A percentile compares a stretch with the other conserved stretches of the same genome.
Conservation (phyloP, 2,888 invertebrate genomes). For the Taphrorychus bicolor region DNA sequence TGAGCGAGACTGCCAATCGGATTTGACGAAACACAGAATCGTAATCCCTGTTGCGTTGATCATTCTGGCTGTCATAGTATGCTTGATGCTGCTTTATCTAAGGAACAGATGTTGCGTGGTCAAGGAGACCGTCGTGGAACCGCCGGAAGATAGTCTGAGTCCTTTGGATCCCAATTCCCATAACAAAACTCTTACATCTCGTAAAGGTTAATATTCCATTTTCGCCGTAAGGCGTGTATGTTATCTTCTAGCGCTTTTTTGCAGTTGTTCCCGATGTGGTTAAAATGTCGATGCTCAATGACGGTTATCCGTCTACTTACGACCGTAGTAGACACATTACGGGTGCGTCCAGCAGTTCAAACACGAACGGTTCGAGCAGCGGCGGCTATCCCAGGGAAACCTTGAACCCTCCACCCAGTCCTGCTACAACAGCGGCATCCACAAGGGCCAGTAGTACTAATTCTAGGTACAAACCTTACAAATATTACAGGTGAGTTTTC, state of each 20-base stretch:
- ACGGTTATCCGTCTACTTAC: conserved; percentile 70
- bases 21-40: conserved; percentile 61
- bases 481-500: conserved; percentile 52
- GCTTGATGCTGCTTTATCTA: conserved; percentile 48
- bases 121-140: conserved; percentile 62
- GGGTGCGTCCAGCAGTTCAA: conserved; percentile 71
- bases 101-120: conserved; percentile 45
- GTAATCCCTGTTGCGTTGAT: conserved; percentile 65
- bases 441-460: conserved; percentile 65
- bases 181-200: conserved; percentile 55
- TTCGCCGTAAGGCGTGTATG: not conserved
- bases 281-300: conserved; percentile 71
- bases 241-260: not conserved
- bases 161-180: conserved; percentile 59
- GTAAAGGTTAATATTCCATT: conserved; percentile 48
- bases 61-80: conserved; percentile 58
- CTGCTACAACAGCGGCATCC: conserved; percentile 76
- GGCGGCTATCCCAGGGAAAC: conserved; percentile 81
- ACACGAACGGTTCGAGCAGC: conserved; percentile 54
- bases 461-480: conserved; percentile 62
- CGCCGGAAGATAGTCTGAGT: conserved; percentile 71
- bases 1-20: conserved; percentile 63
- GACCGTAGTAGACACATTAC: conserved; percentile 72
- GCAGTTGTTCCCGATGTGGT: conserved; percentile 62
- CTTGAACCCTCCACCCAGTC: conserved; percentile 90